Evolutionary conservation across 2,888 invertebrate genomes (phyloP).

Genomic region (Drosophila pegasa): DNA sequence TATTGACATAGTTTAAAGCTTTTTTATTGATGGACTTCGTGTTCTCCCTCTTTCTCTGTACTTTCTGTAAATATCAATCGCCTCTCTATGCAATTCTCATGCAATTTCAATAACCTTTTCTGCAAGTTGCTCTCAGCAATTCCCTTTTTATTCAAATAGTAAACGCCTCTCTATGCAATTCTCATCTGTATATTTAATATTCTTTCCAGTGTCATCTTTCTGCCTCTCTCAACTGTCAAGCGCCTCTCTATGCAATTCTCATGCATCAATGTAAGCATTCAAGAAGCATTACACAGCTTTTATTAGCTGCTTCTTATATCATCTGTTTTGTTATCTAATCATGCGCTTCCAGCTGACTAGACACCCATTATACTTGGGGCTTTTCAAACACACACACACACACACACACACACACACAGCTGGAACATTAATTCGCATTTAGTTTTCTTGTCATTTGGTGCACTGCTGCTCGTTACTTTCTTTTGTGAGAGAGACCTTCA

Average conservation of each 20-base stretch:
- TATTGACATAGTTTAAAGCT: too few species aligned
- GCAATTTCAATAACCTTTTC: too few species aligned
- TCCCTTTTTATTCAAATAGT: too few species aligned
- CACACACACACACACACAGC: too few species aligned
- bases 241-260: conserved; percentile 5
- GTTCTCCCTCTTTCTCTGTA: background rate
- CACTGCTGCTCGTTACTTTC: background rate
- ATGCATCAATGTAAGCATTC: background rate
- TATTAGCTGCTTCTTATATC: background rate
- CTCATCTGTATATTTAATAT: background rate
- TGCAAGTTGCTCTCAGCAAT: too few species aligned
- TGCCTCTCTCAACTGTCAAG: background rate
- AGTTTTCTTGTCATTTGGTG: conserved; percentile 7
- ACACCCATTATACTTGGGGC: conserved; percentile 16
- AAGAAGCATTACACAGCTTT: background rate
- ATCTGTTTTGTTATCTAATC: conserved; percentile 11
- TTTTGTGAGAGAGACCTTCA: conserved; percentile 36
- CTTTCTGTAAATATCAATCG: background rate
- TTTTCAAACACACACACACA: conserved; percentile 4
- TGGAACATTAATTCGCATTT: conserved; percentile 14
- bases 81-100: too few species aligned
- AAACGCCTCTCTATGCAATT: too few species aligned
- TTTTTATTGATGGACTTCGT: too few species aligned
- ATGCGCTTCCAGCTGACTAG: conserved; percentile 29
- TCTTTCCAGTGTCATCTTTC: background rate